Evolutionary conservation across 2,797 vertebrate species (phyloP).

Genomic region (Aselliscus stoliczkanus): DNA sequence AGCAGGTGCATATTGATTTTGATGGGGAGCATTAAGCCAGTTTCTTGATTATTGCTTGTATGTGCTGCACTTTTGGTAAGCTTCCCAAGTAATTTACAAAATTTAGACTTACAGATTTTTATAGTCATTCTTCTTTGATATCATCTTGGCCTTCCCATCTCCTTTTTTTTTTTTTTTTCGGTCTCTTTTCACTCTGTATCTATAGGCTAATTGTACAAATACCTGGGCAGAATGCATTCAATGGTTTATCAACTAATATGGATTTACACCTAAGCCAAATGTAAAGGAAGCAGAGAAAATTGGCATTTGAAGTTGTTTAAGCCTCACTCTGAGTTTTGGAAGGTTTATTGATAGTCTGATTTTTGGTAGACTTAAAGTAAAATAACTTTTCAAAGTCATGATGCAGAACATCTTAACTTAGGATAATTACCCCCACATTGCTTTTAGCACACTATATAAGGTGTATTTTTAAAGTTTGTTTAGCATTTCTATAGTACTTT

Average conservation of each 20-base stretch:
- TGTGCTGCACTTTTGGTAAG: not conserved
- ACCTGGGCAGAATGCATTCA: not conserved
- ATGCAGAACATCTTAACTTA: not conserved
- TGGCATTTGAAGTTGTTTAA: not conserved
- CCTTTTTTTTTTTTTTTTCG: not conserved
- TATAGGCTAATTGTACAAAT: not conserved
- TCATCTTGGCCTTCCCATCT: not conserved
- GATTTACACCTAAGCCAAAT: not conserved
- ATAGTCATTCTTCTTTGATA: not conserved
- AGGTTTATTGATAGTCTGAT: not conserved
- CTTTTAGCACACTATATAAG: not conserved
- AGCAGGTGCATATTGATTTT: not conserved
- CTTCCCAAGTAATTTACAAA: not conserved
- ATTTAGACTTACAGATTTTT: not conserved
- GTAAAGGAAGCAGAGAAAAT: not conserved
- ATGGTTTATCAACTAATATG: not conserved
- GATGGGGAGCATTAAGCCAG: not conserved
- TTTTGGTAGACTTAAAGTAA: not conserved
- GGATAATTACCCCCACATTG: not conserved
- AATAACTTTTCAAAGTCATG: not conserved
- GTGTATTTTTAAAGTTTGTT: not conserved
- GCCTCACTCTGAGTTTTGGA: not conserved
- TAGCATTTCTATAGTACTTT: not conserved
- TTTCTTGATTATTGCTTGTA: not conserved
- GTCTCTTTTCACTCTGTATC: not conserved